Conservation (phyloP, 2,797 vertebrate species). For the Thalassophryne amazonica region DNA sequence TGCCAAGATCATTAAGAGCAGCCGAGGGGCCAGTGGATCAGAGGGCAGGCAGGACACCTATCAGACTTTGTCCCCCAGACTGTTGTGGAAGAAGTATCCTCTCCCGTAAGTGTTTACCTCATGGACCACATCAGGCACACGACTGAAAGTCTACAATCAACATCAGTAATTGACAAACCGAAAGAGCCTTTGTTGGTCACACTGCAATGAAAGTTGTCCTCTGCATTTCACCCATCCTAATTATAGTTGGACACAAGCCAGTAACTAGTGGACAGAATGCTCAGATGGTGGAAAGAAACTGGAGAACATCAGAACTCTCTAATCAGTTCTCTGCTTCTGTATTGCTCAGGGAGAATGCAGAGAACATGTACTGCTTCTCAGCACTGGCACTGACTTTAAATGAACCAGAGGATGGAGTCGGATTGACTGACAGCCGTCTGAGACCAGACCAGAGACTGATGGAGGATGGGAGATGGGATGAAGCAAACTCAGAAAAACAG, state of each 20-base stretch:
- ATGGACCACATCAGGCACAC: neutral
- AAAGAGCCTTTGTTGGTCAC: too few species aligned
- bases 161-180: too few species aligned
- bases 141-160: too few species aligned
- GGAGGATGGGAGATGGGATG: conserved; percentile 96
- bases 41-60: conserved; percentile 87
- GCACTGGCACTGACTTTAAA: conserved; percentile 92
- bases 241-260: too few species aligned
- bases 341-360: conserved; percentile 86
- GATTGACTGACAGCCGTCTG: conserved; percentile 88
- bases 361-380: conserved; percentile 98
- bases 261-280: too few species aligned
- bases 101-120: conserved; percentile 82
- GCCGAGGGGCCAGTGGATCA: conserved; percentile 77
- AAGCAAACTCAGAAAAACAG: conserved; percentile 94
- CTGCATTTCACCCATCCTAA: too few species aligned
- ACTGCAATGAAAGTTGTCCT: too few species aligned
- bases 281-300: too few species aligned
- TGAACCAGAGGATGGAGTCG: conserved; percentile 83
- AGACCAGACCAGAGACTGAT: conserved; percentile 95
- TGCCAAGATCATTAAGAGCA: conserved; percentile 83
- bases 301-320: neutral
- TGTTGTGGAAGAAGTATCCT: conserved; percentile 93
- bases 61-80: conserved; percentile 81
- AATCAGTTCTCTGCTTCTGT: conserved; percentile 1